These are phyloP conservation scores for Pasiphila rectangulata DNA, from an alignment of 2,888 invertebrate genomes.

Conservation along the genomic window DNA sequence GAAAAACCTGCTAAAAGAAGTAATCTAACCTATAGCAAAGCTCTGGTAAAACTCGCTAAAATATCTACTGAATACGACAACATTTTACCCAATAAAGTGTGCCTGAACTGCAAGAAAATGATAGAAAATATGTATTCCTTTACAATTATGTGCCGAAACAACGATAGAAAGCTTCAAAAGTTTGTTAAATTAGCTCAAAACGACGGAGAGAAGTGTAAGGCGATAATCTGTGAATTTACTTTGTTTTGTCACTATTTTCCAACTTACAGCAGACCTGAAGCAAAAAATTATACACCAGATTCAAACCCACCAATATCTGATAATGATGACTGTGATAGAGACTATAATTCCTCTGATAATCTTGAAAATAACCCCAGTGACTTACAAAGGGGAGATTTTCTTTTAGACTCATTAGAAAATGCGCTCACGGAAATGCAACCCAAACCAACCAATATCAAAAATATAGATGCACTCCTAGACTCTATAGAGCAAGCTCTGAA, in stretches of 20 bases:
- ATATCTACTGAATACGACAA: slow-evolving; percentile 49
- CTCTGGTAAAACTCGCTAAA: slow-evolving; percentile 49
- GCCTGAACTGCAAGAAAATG: slow-evolving; percentile 52
- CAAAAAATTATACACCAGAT: neutral
- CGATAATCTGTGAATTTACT: slow-evolving; percentile 47
- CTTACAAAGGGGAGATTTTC: slow-evolving; percentile 15
- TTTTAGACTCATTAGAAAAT: slow-evolving; percentile 27
- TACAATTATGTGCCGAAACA: slow-evolving; percentile 59
- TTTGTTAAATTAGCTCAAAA: slow-evolving; percentile 30
- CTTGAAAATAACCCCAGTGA: slow-evolving; percentile 3
- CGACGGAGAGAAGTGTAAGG: slow-evolving; percentile 24
- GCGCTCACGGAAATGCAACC: slow-evolving; percentile 6
- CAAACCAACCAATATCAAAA: neutral
- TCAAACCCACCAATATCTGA: slow-evolving; percentile 3
- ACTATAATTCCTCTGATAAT: slow-evolving; percentile 3
- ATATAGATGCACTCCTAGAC: slow-evolving; percentile 12
- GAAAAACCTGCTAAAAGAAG: slow-evolving; percentile 47
- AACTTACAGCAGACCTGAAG: neutral
- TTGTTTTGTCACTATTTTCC: slow-evolving; percentile 48
- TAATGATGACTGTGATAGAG: slow-evolving; percentile 14
- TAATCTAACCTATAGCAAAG: slow-evolving; percentile 56
- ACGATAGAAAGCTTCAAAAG: slow-evolving; percentile 44
- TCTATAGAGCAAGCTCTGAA: slow-evolving; percentile 14
- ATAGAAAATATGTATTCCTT: slow-evolving; percentile 61
- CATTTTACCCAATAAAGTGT: slow-evolving; percentile 56